Conservation (phyloP, 2,113 vertebrate genomes). For the Zapus hudsonius region DNA sequence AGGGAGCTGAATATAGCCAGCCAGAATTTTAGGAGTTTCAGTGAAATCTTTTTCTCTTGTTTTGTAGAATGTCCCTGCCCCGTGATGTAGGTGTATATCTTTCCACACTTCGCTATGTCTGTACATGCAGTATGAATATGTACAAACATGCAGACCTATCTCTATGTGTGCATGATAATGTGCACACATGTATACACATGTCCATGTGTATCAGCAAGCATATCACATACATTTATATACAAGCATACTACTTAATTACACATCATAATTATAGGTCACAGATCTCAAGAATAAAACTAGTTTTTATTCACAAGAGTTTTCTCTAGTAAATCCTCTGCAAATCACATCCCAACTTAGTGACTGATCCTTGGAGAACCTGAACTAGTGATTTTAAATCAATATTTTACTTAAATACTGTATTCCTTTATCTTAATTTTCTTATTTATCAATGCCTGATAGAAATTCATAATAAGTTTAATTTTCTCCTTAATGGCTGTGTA, state of each 20-base stretch:
- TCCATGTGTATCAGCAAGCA: too few species aligned
- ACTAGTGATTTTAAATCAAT: background rate
- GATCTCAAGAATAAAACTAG: background rate
- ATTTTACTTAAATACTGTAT: background rate
- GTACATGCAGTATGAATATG: background rate
- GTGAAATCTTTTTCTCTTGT: background rate
- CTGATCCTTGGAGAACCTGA: background rate
- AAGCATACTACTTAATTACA: too few species aligned
- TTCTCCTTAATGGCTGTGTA: too few species aligned
- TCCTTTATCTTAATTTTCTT: too few species aligned
- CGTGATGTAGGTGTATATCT: background rate
- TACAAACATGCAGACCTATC: background rate
- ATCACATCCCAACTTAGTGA: background rate
- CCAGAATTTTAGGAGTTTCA: background rate
- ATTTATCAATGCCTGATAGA: background rate
- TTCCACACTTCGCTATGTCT: background rate
- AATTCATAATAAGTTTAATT: background rate
- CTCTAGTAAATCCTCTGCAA: background rate
- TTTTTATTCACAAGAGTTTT: background rate
- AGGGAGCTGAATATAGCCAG: background rate
- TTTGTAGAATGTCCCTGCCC: background rate
- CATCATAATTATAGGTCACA: background rate
- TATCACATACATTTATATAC: too few species aligned
- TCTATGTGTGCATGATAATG: background rate
- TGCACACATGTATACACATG: background rate